Percentiles rank a stretch among this genome's conserved stretches.
Conservation (phyloP, 2,888 invertebrate genomes). For the Andrena flavipes region DNA sequence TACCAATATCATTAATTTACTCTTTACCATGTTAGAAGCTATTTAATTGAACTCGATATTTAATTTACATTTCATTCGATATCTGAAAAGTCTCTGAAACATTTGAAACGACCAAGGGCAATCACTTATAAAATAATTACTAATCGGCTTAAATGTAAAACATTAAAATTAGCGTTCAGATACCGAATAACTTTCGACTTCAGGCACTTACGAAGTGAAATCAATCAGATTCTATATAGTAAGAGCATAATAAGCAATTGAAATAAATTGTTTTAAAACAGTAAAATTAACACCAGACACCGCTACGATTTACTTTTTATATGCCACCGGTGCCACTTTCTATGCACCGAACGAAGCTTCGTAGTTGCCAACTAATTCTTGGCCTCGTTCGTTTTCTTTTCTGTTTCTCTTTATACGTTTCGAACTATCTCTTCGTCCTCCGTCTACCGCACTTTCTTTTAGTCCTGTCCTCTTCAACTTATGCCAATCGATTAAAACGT, state of each 20-base stretch:
- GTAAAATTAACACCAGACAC: conserved; percentile 66
- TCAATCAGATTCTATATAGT: conserved; percentile 43
- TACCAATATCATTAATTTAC: background rate
- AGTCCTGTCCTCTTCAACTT: conserved; percentile 59
- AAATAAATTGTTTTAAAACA: conserved; percentile 50
- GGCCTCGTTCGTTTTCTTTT: conserved; percentile 29
- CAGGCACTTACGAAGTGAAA: conserved; percentile 41
- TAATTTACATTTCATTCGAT: conserved; percentile 41
- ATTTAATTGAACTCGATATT: background rate
- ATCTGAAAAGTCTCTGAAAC: conserved; percentile 24
- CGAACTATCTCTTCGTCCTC: conserved; percentile 63
- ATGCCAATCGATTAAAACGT: conserved; percentile 48
- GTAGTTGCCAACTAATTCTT: conserved; percentile 55
- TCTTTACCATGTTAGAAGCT: background rate
- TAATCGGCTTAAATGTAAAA: background rate
- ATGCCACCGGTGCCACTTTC: conserved; percentile 44
- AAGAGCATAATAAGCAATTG: conserved; percentile 47
- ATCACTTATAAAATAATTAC: conserved; percentile 6
- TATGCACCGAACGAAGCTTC: conserved; percentile 50
- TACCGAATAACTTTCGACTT: conserved; percentile 35
- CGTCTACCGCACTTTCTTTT: conserved; percentile 55
- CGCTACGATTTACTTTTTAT: conserved; percentile 59
- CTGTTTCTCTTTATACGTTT: conserved; percentile 6
- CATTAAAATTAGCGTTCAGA: conserved; percentile 14
- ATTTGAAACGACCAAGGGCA: conserved; percentile 10